phyloP scores from a whole-genome alignment of 2,888 invertebrate genomes.

The Catocala sponsa region DNA sequence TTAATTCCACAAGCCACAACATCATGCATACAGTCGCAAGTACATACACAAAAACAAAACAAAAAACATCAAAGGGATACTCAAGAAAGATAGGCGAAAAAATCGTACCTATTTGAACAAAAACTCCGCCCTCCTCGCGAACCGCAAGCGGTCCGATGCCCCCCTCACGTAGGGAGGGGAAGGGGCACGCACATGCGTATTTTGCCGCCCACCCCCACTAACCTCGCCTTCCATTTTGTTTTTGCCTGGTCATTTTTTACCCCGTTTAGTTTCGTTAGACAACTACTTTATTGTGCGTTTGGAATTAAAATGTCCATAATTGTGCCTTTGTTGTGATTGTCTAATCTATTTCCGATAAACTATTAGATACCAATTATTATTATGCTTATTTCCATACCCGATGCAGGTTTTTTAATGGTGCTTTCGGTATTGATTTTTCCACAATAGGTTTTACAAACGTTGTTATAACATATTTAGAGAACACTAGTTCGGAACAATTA shows the following conservation, averaged over 20 bases:
- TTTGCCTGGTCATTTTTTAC: constrained; percentile 62
- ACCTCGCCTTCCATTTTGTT: constrained; percentile 84
- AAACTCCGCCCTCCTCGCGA: constrained; percentile 57
- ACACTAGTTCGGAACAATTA: too few species aligned
- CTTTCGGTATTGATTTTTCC: too few species aligned
- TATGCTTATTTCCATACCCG: too few species aligned
- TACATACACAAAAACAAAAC: constrained; percentile 24
- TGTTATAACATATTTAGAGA: too few species aligned
- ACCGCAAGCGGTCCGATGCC: constrained; percentile 42
- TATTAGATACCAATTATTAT: too few species aligned
- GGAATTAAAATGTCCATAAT: constrained; percentile 23
- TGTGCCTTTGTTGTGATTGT: not conserved
- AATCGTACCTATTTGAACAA: constrained; percentile 64
- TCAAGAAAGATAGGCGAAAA: constrained; percentile 66
- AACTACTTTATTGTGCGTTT: constrained; percentile 42
- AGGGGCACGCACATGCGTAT: constrained; percentile 82
- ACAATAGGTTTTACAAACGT: too few species aligned
- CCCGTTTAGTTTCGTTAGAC: constrained; percentile 52
- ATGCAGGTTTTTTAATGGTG: too few species aligned
- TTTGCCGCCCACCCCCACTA: constrained; percentile 71
- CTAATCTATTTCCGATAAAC: not conserved
- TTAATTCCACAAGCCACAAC: constrained; percentile 74
- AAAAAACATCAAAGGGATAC: constrained; percentile 55
- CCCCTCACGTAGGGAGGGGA: constrained; percentile 48
- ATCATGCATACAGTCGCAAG: constrained; percentile 30